A percentile compares a stretch with the other conserved stretches of the same genome.
These are phyloP conservation scores for Bombus impatiens DNA, from an alignment of 1,140 invertebrate genomes.

Conservation along the genomic window DNA sequence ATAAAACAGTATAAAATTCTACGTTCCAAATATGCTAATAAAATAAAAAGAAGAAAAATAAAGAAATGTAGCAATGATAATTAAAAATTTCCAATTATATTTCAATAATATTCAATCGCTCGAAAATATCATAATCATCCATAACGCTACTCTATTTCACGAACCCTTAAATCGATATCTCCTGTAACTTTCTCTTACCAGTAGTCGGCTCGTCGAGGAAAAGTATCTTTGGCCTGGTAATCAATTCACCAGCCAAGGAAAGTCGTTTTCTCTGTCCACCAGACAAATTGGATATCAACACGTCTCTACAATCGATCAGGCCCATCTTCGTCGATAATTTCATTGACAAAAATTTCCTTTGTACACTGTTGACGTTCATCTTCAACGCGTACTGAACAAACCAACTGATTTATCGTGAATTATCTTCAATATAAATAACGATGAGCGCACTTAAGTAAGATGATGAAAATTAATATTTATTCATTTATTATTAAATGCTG, in stretches of 20 bases:
- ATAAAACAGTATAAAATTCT: not conserved
- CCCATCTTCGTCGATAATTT: constrained; percentile 84
- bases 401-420: not conserved
- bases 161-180: not conserved
- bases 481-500: not conserved
- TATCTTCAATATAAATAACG: not conserved
- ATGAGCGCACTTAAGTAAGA: not conserved
- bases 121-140: not conserved
- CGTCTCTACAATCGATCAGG: constrained; percentile 84
- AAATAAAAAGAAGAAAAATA: not conserved
- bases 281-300: constrained; percentile 85
- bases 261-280: constrained; percentile 92
- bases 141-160: not conserved
- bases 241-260: constrained; percentile 90
- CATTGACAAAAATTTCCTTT: constrained; percentile 74
- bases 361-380: constrained; percentile 63
- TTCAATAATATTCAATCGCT: not conserved
- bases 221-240: constrained; percentile 89
- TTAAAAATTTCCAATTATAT: not conserved
- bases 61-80: not conserved
- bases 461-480: not conserved
- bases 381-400: constrained; percentile 80
- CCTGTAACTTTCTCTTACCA: constrained; percentile 38
- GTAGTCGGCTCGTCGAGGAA: constrained; percentile 87
- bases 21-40: not conserved